A percentile compares a stretch with the other conserved stretches of the same genome.
These are phyloP conservation scores for Halocynthia roretzi DNA, from an alignment of 23 tunicate species.

Conservation along the genomic window DNA sequence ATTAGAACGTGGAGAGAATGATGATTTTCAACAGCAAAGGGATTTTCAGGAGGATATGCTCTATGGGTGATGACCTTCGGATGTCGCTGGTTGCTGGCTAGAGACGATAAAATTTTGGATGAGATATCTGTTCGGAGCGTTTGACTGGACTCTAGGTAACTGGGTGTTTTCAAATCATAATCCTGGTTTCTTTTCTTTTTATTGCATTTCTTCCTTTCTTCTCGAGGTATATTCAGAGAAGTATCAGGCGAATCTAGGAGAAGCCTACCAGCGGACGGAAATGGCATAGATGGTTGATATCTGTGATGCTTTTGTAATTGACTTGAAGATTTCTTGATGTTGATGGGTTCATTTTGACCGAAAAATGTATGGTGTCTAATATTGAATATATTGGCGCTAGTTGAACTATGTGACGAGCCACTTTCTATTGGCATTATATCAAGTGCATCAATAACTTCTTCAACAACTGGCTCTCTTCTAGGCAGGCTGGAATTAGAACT, in stretches of 20 bases:
- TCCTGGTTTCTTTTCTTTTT: too few species aligned
- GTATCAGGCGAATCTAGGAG: not conserved
- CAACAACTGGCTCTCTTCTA: not conserved
- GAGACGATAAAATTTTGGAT: too few species aligned
- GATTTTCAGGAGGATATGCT: conserved; percentile 4
- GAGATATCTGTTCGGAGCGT: too few species aligned
- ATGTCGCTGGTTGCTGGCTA: not conserved
- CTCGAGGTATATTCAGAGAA: not conserved
- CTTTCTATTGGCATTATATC: not conserved
- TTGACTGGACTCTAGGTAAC: too few species aligned
- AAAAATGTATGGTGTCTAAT: not conserved
- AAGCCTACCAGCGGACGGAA: not conserved
- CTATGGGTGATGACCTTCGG: conserved; percentile 9
- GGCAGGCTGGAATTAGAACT: conserved; percentile 2
- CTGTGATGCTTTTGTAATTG: not conserved
- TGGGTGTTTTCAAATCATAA: too few species aligned
- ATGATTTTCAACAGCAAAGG: not conserved
- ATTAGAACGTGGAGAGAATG: not conserved
- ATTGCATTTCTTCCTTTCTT: not conserved
- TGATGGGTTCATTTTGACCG: too few species aligned
- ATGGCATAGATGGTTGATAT: not conserved
- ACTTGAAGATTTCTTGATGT: not conserved
- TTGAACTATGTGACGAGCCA: not conserved
- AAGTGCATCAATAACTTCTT: not conserved
- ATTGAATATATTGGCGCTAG: not conserved